phyloP scores from a whole-genome alignment of 2,113 vertebrate species.

The Thryonomys swinderianus region DNA sequence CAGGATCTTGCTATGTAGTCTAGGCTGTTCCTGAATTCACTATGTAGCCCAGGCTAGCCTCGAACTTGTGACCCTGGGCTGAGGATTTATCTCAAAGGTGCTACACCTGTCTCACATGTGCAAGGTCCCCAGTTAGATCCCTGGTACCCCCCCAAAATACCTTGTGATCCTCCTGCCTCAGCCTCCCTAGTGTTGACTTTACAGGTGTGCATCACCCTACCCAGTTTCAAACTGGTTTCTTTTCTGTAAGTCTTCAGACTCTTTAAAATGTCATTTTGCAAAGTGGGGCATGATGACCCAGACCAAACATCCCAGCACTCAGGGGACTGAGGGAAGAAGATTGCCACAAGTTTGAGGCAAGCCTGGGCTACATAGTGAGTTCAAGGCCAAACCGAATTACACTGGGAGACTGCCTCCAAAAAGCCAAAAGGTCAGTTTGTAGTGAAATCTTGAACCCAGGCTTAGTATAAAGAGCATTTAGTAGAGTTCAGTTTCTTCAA shows the following conservation, averaged over 20 bases:
- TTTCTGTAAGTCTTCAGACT: background rate
- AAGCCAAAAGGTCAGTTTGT: background rate
- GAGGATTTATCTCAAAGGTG: no score
- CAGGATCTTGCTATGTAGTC: background rate
- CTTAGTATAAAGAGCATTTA: constrained; percentile 5
- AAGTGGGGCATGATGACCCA: background rate
- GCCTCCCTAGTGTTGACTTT: background rate
- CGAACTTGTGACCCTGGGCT: no score
- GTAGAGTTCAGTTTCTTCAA: background rate
- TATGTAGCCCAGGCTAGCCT: background rate
- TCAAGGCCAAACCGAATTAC: background rate
- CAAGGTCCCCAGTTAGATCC: no score
- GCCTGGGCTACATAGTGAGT: background rate
- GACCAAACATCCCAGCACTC: background rate
- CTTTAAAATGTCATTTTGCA: background rate
- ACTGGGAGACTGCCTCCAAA: background rate
- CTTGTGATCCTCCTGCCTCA: background rate
- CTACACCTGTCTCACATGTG: no score
- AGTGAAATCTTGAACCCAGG: background rate
- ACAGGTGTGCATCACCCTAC: background rate
- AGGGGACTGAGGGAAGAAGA: background rate
- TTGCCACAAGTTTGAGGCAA: background rate
- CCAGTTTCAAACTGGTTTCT: background rate
- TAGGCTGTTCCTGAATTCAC: background rate
- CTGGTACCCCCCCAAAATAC: no score